Conservation (phyloP, 1,140 invertebrate species). For the Cheumatopsyche charites region DNA sequence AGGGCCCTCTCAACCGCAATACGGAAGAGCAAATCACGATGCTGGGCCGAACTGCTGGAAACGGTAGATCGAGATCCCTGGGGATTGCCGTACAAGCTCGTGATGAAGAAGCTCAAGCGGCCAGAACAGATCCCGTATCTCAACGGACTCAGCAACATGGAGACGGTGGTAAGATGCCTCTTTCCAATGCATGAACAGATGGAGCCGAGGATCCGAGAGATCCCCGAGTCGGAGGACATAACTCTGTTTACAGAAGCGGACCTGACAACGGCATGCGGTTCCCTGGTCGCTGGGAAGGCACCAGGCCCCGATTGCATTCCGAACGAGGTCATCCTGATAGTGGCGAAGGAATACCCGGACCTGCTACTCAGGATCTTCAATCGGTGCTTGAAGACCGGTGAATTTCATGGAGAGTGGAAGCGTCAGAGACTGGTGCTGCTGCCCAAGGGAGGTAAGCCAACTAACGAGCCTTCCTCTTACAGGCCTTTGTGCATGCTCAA, state of each 20-base stretch:
- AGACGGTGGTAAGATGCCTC: conserved; percentile 38
- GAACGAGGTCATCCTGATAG: conserved; percentile 27
- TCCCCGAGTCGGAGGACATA: too few relatives aligned
- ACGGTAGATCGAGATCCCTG: conserved; percentile 50
- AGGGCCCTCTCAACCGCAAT: conserved; percentile 36
- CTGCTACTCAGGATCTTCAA: neutral
- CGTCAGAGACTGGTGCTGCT: conserved; percentile 37
- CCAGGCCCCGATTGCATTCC: conserved; percentile 52
- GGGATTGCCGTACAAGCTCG: conserved; percentile 34
- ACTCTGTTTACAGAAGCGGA: conserved; percentile 46
- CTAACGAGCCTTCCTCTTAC: conserved; percentile 45
- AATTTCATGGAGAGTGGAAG: neutral
- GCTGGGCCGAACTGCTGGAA: conserved; percentile 23
- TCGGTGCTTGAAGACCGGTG: neutral
- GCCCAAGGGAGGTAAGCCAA: conserved; percentile 32
- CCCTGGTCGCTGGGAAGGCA: conserved; percentile 49
- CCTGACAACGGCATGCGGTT: conserved; percentile 42
- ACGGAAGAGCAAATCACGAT: conserved; percentile 32
- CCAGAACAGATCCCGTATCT: conserved; percentile 46
- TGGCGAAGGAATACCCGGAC: neutral
- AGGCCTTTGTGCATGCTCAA: conserved; percentile 51
- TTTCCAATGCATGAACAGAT: conserved; percentile 45
- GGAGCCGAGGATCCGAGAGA: conserved; percentile 43
- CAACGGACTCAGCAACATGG: conserved; percentile 35
- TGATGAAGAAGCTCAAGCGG: conserved; percentile 14